phyloP scores from a whole-genome alignment of 2,113 vertebrate genomes.

The Albula glossodonta region DNA sequence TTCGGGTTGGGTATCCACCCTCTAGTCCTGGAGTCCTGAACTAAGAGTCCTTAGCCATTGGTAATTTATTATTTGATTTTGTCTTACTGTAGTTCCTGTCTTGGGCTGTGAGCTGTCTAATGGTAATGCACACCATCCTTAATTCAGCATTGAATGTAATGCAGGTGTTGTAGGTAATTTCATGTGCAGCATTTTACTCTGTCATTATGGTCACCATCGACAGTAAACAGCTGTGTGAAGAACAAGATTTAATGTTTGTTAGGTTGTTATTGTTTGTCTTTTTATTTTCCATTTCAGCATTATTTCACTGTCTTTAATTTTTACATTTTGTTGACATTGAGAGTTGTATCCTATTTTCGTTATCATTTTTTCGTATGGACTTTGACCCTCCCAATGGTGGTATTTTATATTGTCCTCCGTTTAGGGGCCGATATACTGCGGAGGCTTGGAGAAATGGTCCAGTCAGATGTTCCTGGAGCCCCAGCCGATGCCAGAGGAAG shows the following conservation, averaged over 20 bases:
- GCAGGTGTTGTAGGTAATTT: too few relatives aligned
- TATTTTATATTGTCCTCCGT: slow-evolving; percentile 20
- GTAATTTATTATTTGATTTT: neutral
- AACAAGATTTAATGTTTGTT: too few relatives aligned
- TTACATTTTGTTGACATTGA: too few relatives aligned
- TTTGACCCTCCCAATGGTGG: neutral
- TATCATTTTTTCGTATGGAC: too few relatives aligned
- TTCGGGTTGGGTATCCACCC: too few relatives aligned
- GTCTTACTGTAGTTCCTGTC: neutral
- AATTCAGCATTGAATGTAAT: neutral
- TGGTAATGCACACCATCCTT: neutral
- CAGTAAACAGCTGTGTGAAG: too few relatives aligned
- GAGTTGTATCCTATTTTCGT: too few relatives aligned
- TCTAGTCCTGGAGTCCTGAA: neutral
- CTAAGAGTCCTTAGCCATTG: neutral
- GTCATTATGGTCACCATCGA: too few relatives aligned
- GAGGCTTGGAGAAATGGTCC: slow-evolving; percentile 81
- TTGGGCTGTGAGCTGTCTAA: neutral
- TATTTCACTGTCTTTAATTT: too few relatives aligned
- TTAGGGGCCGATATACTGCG: slow-evolving; percentile 74
- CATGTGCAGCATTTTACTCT: too few relatives aligned
- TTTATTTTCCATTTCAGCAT: too few relatives aligned
- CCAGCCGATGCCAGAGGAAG: slow-evolving; percentile 73
- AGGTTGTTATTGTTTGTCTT: too few relatives aligned
- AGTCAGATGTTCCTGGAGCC: slow-evolving; percentile 83